Conservation (phyloP, 2,888 invertebrate genomes). For the Pachliopta kotzebuea region DNA sequence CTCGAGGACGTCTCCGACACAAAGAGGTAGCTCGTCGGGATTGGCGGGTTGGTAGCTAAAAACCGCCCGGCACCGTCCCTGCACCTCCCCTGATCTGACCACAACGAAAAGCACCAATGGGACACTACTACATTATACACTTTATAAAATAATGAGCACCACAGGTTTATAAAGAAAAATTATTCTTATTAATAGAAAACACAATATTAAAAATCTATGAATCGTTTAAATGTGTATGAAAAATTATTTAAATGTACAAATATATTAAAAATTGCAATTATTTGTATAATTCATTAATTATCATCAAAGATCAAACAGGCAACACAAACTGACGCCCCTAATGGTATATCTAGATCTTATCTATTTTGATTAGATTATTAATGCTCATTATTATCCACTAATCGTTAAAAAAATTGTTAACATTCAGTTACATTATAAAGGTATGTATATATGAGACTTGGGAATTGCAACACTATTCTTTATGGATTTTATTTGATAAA, state of each 20-base stretch:
- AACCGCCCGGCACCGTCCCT: conserved; percentile 89
- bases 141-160: too few relatives aligned
- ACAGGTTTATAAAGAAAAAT: too few relatives aligned
- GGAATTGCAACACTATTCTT: too few relatives aligned
- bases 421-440: conserved; percentile 12
- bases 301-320: conserved; percentile 46
- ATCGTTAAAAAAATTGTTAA: conserved; percentile 45
- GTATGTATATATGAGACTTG: neutral
- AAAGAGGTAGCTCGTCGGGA: conserved; percentile 93
- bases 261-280: too few relatives aligned
- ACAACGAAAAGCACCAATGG: conserved; percentile 13
- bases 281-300: conserved; percentile 32
- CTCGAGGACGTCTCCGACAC: conserved; percentile 94
- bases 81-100: conserved; percentile 55
- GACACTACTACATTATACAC: too few relatives aligned
- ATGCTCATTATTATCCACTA: conserved; percentile 67
- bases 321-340: conserved; percentile 48
- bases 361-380: conserved; percentile 64
- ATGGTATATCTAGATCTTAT: conserved; percentile 58
- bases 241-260: too few relatives aligned
- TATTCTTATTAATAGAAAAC: too few relatives aligned
- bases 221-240: too few relatives aligned
- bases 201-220: too few relatives aligned
- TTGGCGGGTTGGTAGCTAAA: conserved; percentile 96
- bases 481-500: too few relatives aligned